Conservation (phyloP, 2,797 vertebrate species). For the Oreonectes daqikongensis region DNA sequence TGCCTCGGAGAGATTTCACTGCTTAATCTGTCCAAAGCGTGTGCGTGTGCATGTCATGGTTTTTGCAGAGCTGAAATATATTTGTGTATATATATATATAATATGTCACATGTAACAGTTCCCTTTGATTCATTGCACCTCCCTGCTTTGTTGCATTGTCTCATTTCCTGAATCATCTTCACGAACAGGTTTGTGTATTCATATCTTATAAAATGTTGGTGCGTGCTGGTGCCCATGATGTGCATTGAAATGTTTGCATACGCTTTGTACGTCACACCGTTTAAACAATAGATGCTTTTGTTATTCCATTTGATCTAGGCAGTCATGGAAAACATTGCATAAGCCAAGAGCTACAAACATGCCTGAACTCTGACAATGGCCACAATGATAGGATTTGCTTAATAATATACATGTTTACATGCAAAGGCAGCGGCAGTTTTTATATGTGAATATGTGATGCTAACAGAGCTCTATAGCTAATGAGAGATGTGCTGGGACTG, state of each 20-base stretch:
- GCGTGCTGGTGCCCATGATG: not conserved
- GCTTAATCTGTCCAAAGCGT: slow-evolving; percentile 16
- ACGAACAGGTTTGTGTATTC: not conserved
- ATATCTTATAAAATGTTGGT: not conserved
- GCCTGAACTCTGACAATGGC: not conserved
- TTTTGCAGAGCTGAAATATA: too few species aligned
- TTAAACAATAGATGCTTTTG: not conserved
- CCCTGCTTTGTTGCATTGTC: not conserved
- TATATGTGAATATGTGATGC: not conserved
- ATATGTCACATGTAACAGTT: not conserved
- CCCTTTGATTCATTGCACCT: not conserved
- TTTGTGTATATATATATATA: too few species aligned
- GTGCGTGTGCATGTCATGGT: too few species aligned
- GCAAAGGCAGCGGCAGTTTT: not conserved
- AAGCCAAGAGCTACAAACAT: not conserved
- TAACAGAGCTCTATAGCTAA: not conserved
- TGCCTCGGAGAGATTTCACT: not conserved
- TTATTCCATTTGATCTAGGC: not conserved
- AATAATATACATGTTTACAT: not conserved
- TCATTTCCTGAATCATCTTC: not conserved
- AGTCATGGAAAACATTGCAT: not conserved
- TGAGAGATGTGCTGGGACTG: not conserved
- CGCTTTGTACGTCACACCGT: not conserved
- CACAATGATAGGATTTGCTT: not conserved
- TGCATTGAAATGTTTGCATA: not conserved